Evolutionary conservation across 2,888 invertebrate species (phyloP), one percentile per base, ranked within the genome.

Genomic region (Epinotia ramella): DNA sequence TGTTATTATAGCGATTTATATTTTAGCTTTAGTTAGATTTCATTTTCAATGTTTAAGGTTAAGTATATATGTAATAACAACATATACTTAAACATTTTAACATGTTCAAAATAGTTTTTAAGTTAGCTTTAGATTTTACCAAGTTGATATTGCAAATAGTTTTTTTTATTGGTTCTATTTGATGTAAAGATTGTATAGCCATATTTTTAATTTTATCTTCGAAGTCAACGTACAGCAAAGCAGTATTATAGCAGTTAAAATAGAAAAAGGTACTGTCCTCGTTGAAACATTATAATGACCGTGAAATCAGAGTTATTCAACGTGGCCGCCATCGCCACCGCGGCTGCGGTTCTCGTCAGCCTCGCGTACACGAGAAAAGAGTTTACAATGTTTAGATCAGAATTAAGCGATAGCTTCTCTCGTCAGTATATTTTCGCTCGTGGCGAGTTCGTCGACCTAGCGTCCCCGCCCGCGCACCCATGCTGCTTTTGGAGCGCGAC

Each of bases 401-500:
- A 67, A 76, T 73, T 74, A 82, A 82, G 78, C 82, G 80, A 82
- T 81, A 78, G 78, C 82, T 83, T 81, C 79, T 81, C 79, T 80
- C 81, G 81, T 81, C 80, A 78, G 83, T 86, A 77, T 88, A 89
- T 88, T 91, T 88, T 88, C 83, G 85, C 83, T 78, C 82, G 84
- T 84, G 81, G 82, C 82, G 84, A 83, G 92, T 89, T 91, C 90
- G 84, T 84, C 85, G 90, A 91, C 91, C 91, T 84, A 78, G 77
- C 85, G 78, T 84, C 86, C 84, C 87, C 90, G 86, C 88, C 87
- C 86, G 86, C 88, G 86, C 87, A 81, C 84, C 83, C 82, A 84
- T 84, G 84, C 84, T 89, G 87, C 88, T 91, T 91, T 84, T 90
- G 87, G 90, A 90, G 89, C 89, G 89, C 89, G 87, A 90, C 90